Base-by-base conservation (phyloP, 2,888 invertebrate genomes). In the Myathropa florea region DNA sequence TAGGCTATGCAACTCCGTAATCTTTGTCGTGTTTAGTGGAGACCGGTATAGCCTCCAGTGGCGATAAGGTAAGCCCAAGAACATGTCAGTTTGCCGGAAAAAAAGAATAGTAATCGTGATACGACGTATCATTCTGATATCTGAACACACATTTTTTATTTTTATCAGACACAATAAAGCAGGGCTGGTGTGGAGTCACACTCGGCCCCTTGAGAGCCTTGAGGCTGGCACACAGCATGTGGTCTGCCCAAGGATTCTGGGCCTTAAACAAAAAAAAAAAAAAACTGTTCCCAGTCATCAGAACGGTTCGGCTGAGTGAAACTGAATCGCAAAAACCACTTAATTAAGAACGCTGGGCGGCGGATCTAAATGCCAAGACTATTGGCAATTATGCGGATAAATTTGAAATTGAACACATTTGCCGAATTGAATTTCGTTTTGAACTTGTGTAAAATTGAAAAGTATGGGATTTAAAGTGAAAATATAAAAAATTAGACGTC, bases 101-200 rank as follows among this genome's bases (percentile, higher is more conserved):
- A 59, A 46, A 60, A 76, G n/a, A n/a, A n/a, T n/a, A 76, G 4
- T 12, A 4, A 60, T 46, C 7, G 23, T 30, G 39, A 65, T 59
- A 24, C 57, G 4, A 57, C 57, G 24, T 14, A 65, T 73, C 55
- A 64, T 33, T 64, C 12, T 18, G 65, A 65, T 65, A 72, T 72
- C 61, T 53, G n/a, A 24, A 61, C 61, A 72, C 33, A 65, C 65
- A 65, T 59, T 26, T 57, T n/a, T n/a, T 46, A 18, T 46, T 46
- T 57, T 75, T 75, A 65, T 75, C 75, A 59, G 7, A 65, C 65
- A 75, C 75, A 75, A 59, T 65, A 59, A 33, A 18, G 23, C 78
- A 18, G 30, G 28, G 39, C 18, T n/a, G 71, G 71, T 14, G 70
- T 12, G 24, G 57, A 12, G 24, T 24, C 3, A 23, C 10, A 57